phyloP scores from a whole-genome alignment of 2,113 vertebrate species.

The Arizona elegans region DNA sequence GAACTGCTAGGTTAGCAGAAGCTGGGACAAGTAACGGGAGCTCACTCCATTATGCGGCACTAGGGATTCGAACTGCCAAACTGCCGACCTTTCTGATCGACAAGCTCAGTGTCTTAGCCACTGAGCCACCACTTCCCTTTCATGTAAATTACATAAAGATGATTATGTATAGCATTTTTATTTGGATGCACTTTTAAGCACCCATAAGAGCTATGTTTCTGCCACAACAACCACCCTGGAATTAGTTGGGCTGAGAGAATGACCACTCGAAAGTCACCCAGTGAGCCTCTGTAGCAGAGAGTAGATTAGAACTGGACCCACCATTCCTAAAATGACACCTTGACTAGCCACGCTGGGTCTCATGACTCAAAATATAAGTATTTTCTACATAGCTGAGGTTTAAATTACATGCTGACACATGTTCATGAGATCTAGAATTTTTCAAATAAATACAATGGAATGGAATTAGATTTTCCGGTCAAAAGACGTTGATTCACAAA shows the following conservation, averaged over 20 bases:
- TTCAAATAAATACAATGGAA: background rate
- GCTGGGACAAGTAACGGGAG: too few relatives aligned
- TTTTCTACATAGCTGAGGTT: background rate
- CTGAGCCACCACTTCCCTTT: too few relatives aligned
- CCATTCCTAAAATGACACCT: background rate
- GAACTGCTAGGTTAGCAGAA: too few relatives aligned
- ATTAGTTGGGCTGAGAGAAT: background rate
- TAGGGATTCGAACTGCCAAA: too few relatives aligned
- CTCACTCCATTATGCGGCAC: too few relatives aligned
- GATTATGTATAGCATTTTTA: background rate
- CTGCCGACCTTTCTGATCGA: too few relatives aligned
- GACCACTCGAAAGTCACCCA: background rate
- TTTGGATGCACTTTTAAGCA: background rate
- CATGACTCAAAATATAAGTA: background rate
- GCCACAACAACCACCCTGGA: background rate
- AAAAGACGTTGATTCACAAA: background rate
- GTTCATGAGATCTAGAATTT: background rate
- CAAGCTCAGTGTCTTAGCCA: too few relatives aligned
- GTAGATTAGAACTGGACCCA: background rate
- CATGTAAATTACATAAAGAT: background rate
- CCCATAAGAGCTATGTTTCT: background rate
- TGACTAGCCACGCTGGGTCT: background rate
- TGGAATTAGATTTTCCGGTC: background rate
- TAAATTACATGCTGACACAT: background rate
- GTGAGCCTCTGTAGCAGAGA: background rate